These are phyloP conservation scores for Calliopum simillimum DNA, from an alignment of 2,888 invertebrate species.

Conservation along the genomic window DNA sequence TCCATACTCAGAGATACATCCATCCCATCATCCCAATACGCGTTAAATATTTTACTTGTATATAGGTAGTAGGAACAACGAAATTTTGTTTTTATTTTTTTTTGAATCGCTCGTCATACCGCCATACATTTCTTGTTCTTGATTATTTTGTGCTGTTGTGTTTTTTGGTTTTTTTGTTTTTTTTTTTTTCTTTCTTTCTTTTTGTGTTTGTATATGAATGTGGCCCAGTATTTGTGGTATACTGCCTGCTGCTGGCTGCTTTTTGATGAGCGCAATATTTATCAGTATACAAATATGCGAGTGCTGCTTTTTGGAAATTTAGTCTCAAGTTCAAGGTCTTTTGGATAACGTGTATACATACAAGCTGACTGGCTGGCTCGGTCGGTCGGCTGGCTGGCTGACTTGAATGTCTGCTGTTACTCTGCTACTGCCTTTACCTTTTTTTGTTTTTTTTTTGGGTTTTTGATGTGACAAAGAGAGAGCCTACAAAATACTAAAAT, in stretches of 20 bases:
- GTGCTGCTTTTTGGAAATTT: slow-evolving; percentile 65
- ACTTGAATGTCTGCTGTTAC: slow-evolving; percentile 16
- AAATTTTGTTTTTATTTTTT: slow-evolving; percentile 18
- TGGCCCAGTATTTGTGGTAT: slow-evolving; percentile 35
- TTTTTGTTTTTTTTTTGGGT: slow-evolving; percentile 6
- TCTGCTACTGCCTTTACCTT: slow-evolving; percentile 13
- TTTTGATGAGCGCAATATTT: slow-evolving; percentile 31
- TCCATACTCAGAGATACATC: neutral
- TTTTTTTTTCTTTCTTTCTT: slow-evolving; percentile 23
- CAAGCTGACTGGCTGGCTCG: slow-evolving; percentile 4
- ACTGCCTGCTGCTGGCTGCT: slow-evolving; percentile 3
- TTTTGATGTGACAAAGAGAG: slow-evolving; percentile 6
- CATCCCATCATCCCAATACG: no score
- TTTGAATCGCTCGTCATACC: neutral
- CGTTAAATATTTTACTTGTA: slow-evolving; percentile 26
- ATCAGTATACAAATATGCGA: slow-evolving; percentile 25
- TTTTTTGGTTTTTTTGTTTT: slow-evolving; percentile 33
- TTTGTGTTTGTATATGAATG: slow-evolving; percentile 39
- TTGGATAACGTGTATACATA: slow-evolving; percentile 56
- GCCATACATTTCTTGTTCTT: slow-evolving; percentile 25
- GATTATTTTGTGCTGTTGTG: slow-evolving; percentile 31
- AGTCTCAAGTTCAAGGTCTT: slow-evolving; percentile 69
- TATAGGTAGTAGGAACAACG: slow-evolving; percentile 27
- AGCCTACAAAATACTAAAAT: slow-evolving; percentile 6
- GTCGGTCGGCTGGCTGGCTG: no score